Evolutionary conservation across 1,140 invertebrate genomes (phyloP).

Genomic region (Globodera rostochiensis): DNA sequence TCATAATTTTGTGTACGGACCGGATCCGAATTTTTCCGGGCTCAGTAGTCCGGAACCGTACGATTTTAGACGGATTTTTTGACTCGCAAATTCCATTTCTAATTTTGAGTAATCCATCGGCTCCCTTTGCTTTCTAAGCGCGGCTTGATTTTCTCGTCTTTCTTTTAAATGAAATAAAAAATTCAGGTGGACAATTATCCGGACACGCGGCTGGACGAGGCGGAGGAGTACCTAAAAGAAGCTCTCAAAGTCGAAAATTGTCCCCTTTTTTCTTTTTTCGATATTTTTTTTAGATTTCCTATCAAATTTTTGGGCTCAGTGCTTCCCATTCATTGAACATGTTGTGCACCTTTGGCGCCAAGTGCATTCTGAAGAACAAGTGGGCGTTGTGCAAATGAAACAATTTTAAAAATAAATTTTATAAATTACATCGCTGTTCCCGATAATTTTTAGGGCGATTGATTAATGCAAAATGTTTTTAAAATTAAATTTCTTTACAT

Average conservation of each 20-base stretch:
- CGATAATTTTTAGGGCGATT: background rate
- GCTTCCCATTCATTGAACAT: conserved; percentile 53
- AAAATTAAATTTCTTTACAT: background rate
- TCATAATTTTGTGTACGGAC: too few relatives aligned
- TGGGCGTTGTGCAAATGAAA: conserved; percentile 16
- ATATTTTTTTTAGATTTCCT: conserved; percentile 53
- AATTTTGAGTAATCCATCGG: too few relatives aligned
- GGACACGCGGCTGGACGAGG: conserved; percentile 54
- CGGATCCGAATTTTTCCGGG: too few relatives aligned
- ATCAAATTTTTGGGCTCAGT: conserved; percentile 60
- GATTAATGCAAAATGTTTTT: background rate
- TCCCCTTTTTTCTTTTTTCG: background rate
- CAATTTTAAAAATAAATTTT: background rate
- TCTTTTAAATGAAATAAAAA: background rate
- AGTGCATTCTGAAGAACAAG: conserved; percentile 53
- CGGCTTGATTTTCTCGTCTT: too few relatives aligned
- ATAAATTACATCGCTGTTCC: too few relatives aligned
- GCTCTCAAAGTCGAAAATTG: conserved; percentile 53
- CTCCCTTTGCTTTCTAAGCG: too few relatives aligned
- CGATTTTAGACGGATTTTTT: conserved; percentile 27
- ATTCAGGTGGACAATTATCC: conserved; percentile 54
- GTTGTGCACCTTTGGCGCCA: conserved; percentile 58
- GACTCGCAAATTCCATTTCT: too few relatives aligned
- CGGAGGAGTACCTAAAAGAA: conserved; percentile 62
- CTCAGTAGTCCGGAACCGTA: background rate